phyloP scores from a whole-genome alignment of 35 echinoderm and acorn worm species.

The Holothuria glaberrima region DNA sequence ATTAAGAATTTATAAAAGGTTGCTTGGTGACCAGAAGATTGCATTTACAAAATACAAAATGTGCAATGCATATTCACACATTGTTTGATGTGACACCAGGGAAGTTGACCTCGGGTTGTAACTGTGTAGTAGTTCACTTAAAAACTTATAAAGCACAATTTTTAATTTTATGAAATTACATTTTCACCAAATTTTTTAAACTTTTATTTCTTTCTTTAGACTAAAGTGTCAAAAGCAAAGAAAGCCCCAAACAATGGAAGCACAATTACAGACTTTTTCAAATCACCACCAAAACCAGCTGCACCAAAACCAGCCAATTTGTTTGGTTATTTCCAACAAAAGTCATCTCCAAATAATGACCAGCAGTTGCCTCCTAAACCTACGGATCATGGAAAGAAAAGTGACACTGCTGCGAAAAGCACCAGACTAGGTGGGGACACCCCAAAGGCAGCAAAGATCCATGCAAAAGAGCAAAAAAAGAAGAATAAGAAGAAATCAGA shows the following conservation, averaged over 20 bases:
- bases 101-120: too few species aligned
- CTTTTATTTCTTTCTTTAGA: not conserved
- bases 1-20: too few species aligned
- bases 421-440: not conserved
- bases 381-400: not conserved
- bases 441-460: too few species aligned
- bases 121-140: too few species aligned
- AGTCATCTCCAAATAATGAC: not conserved
- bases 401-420: not conserved
- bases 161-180: too few species aligned
- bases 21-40: too few species aligned
- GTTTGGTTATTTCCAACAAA: conserved; percentile 15
- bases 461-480: not conserved
- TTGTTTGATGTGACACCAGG: too few species aligned
- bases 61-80: too few species aligned
- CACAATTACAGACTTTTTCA: conserved; percentile 26
- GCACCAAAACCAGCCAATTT: not conserved
- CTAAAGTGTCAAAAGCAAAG: not conserved
- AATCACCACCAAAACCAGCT: not conserved
- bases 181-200: too few species aligned
- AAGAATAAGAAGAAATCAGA: not conserved
- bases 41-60: too few species aligned
- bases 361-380: not conserved
- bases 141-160: too few species aligned
- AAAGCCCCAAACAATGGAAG: conserved; percentile 6